phyloP scores from a whole-genome alignment of 1,140 invertebrate species.

The Lepidostoma basale region DNA sequence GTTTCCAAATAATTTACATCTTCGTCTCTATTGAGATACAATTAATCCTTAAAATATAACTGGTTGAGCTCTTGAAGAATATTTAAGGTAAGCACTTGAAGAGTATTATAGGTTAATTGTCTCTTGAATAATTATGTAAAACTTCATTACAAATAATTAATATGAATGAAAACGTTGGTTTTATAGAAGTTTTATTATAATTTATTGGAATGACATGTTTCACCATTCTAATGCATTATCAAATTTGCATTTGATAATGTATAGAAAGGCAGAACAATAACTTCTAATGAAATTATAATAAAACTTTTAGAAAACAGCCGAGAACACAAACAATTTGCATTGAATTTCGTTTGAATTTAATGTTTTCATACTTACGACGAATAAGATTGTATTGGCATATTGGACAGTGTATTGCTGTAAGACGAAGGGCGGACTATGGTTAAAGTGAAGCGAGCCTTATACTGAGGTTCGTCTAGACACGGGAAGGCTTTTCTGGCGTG shows the following conservation, averaged over 20 bases:
- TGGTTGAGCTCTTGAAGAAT: background rate
- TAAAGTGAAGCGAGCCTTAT: conserved; percentile 75
- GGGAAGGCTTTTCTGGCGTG: conserved; percentile 85
- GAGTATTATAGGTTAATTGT: background rate
- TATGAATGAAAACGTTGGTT: no score
- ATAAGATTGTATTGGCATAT: conserved; percentile 48
- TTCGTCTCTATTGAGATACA: no score
- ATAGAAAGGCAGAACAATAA: background rate
- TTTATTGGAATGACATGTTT: no score
- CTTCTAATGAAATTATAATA: no score
- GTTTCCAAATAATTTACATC: no score
- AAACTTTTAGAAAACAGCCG: background rate
- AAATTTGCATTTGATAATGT: no score
- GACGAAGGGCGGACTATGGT: conserved; percentile 45
- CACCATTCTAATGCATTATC: no score
- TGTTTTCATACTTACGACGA: background rate
- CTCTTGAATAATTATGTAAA: no score
- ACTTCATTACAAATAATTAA: no score
- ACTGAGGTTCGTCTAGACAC: conserved; percentile 87
- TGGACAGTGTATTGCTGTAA: conserved; percentile 48
- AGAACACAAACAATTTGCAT: background rate
- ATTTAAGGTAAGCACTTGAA: background rate
- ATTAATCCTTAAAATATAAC: no score
- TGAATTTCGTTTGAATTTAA: background rate
- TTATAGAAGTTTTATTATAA: no score